Conservation (phyloP, 2,113 vertebrate species). For the Corythaeola cristata region DNA sequence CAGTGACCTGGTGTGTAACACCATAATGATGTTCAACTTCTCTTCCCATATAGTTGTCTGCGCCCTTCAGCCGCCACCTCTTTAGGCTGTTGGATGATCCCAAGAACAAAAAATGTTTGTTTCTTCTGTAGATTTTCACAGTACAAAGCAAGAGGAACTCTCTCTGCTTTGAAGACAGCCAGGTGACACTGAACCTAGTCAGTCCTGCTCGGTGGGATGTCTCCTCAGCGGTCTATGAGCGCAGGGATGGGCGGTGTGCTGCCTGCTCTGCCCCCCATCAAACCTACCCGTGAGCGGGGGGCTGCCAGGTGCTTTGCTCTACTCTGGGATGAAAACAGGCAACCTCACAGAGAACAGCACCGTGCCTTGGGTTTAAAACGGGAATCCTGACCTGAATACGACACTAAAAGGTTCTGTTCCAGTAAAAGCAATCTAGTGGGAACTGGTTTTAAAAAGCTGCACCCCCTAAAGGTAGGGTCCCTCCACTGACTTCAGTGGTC, state of each 20-base stretch:
- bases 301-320: not conserved
- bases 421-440: not conserved
- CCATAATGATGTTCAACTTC: not conserved
- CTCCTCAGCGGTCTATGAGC: not conserved
- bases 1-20: rapidly evolving
- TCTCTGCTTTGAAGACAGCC: not conserved
- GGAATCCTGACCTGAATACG: not conserved
- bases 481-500: not conserved
- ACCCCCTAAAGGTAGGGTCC: not conserved
- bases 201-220: rapidly evolving
- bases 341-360: not conserved
- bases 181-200: too few species aligned
- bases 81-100: not conserved
- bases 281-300: rapidly evolving
- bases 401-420: not conserved
- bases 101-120: not conserved
- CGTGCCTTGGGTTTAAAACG: not conserved
- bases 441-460: not conserved
- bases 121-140: not conserved
- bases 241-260: not conserved
- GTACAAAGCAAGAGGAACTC: not conserved
- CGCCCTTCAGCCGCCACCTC: not conserved
- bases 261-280: not conserved
- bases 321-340: not conserved
- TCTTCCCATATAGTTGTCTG: rapidly evolving